Evolutionary conservation across 1,140 invertebrate genomes (phyloP).

Genomic region (Drosophila carrolli): DNA sequence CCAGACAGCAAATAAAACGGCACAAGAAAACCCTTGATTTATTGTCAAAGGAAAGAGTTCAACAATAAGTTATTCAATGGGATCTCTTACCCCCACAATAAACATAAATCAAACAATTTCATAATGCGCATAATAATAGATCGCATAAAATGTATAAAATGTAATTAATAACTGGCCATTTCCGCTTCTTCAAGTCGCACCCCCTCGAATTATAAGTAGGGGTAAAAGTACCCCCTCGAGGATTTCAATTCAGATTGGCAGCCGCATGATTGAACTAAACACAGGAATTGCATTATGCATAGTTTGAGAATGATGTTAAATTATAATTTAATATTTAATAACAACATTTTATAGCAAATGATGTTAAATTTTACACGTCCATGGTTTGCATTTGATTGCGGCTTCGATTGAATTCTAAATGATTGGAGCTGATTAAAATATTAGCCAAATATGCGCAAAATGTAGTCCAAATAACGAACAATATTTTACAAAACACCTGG

Average conservation of each 20-base stretch:
- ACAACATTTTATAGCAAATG: slow-evolving; percentile 13
- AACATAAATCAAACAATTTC: slow-evolving; percentile 64
- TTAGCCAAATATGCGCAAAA: slow-evolving; percentile 11
- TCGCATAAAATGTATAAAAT: slow-evolving; percentile 55
- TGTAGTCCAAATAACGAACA: slow-evolving; percentile 7
- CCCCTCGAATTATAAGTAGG: slow-evolving; percentile 1
- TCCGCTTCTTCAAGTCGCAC: slow-evolving; percentile 28
- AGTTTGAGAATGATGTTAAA: slow-evolving; percentile 20
- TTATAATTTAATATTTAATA: slow-evolving; percentile 50
- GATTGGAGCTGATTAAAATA: slow-evolving; percentile 29
- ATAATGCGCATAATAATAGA: slow-evolving; percentile 60
- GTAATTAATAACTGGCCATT: slow-evolving; percentile 73
- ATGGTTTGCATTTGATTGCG: slow-evolving; percentile 45
- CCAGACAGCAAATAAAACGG: slow-evolving; percentile 32
- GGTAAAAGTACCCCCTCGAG: not conserved
- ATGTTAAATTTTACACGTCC: slow-evolving; percentile 39
- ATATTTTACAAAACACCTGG: slow-evolving; percentile 24
- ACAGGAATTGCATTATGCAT: slow-evolving; percentile 45
- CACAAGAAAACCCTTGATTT: slow-evolving; percentile 34
- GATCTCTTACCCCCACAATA: not conserved
- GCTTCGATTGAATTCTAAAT: slow-evolving; percentile 28
- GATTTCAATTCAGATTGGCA: slow-evolving; percentile 25
- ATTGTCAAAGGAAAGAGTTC: slow-evolving; percentile 46
- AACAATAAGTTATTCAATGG: slow-evolving; percentile 48
- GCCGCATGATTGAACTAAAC: slow-evolving; percentile 46